Percentiles rank a stretch among this genome's conserved stretches.
phyloP scores from a whole-genome alignment of 2,797 vertebrate genomes.

The Sebastes ruberrimus region DNA sequence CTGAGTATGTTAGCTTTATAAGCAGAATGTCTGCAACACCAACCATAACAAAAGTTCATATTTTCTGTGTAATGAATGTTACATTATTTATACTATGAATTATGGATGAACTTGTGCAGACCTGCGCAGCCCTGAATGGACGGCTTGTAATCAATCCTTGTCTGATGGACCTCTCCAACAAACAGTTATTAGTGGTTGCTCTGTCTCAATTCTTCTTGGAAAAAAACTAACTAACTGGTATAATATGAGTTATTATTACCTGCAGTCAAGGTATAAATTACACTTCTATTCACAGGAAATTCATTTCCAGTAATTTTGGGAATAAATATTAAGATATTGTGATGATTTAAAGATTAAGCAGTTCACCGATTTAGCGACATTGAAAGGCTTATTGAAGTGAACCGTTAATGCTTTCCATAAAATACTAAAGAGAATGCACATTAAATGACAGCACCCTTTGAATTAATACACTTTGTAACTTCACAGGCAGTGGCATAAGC shows the following conservation, averaged over 20 bases:
- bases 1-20: slow-evolving; percentile 80
- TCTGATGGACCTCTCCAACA: slow-evolving; percentile 72
- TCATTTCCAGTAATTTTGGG: slow-evolving; percentile 28
- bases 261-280: slow-evolving; percentile 51
- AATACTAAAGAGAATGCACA: slow-evolving; percentile 73
- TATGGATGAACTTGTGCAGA: slow-evolving; percentile 81
- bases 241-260: slow-evolving; percentile 55
- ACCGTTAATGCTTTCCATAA: slow-evolving; percentile 58
- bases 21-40: slow-evolving; percentile 69
- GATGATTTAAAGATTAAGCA: slow-evolving; percentile 60
- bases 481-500: slow-evolving; percentile 73
- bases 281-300: slow-evolving; percentile 17
- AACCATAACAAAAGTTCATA: slow-evolving; percentile 83
- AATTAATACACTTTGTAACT: slow-evolving; percentile 82
- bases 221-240: slow-evolving; percentile 36
- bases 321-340: slow-evolving; percentile 49
- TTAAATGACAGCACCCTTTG: slow-evolving; percentile 78
- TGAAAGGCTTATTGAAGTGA: slow-evolving; percentile 55
- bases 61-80: slow-evolving; percentile 85
- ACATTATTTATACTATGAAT: slow-evolving; percentile 87
- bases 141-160: slow-evolving; percentile 77
- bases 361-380: slow-evolving; percentile 40
- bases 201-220: slow-evolving; percentile 40
- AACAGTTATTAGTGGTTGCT: slow-evolving; percentile 74
- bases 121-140: slow-evolving; percentile 70